These are phyloP conservation scores for Drosophila serrata DNA, from an alignment of 1,140 invertebrate genomes.

Conservation along the genomic window DNA sequence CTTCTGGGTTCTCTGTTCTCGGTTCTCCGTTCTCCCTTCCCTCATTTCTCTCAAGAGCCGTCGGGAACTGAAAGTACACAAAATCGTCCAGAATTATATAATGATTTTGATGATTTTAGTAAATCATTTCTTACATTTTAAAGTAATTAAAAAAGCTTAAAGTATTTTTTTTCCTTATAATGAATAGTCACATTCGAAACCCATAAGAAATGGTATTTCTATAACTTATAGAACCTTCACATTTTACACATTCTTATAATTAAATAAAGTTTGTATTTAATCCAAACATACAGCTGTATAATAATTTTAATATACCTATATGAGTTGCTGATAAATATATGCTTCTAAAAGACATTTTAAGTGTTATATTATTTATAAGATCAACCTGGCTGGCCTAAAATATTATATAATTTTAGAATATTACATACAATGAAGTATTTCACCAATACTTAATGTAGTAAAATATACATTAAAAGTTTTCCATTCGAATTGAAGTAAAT, in stretches of 20 bases:
- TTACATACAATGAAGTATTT: too few species aligned
- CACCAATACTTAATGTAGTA: too few species aligned
- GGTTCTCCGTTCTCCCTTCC: conserved; percentile 11
- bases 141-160: neutral
- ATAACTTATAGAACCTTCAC: neutral
- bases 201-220: neutral
- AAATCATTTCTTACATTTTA: neutral
- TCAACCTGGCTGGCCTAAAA: too few species aligned
- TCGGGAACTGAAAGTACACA: conserved; percentile 20
- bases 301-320: too few species aligned
- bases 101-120: neutral
- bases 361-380: too few species aligned
- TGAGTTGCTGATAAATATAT: too few species aligned
- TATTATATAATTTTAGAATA: too few species aligned
- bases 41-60: conserved; percentile 9
- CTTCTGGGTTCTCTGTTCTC: conserved; percentile 1
- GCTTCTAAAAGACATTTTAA: too few species aligned
- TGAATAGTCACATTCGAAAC: neutral
- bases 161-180: neutral
- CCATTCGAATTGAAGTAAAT: too few species aligned
- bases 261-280: neutral
- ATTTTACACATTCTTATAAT: neutral
- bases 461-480: too few species aligned
- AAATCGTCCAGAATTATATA: neutral
- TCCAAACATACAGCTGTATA: too few species aligned